Evolutionary conservation across 2,888 invertebrate species (phyloP), one percentile per base, ranked within the genome.

Genomic region (Epinotia nisella): DNA sequence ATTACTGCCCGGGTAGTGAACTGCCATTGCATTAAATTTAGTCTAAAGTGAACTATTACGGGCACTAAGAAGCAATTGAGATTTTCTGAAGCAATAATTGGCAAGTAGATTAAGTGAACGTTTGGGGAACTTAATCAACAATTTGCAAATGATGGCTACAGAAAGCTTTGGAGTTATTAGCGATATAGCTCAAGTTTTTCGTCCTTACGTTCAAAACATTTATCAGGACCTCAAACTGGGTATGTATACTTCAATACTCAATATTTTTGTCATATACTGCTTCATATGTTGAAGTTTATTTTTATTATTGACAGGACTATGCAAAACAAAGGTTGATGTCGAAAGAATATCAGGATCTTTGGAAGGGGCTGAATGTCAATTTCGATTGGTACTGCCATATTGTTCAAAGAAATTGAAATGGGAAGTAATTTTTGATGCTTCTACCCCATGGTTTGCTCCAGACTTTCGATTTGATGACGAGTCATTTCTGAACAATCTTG

Each of bases 381-480:
- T 96, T 80, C 93, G 94, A 56, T 82, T 97, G 64, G 92, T 94
- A 19, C 92, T 97, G 68, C 96, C 97, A 0, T 97, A 95, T 84
- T 96, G 96, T 75, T 96, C 95, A 2, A 95, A 95, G 76, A 93
- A 91, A 74, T 85, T 97, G 4, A 94, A 94, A 78, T 96, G 96
- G 96, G 95, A 96, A 81, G 91, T 97, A 15, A 89, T 96, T 74
- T 97, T 97, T 87, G 95, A 96, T 83, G 88, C 92, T 0, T 87
- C 92, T 17, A 88, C 91, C 62, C 95, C 95, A 7, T 95, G 95
- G 86, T 95, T 95, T 81, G 95, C 96, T 5, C 96, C 97, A 1
- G 97, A 97, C 84, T 96, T 97, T 82, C 94, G 95, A 80, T 96
- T 97, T 86, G 95, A 96, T 78, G 96, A 96, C 84, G 95, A 95